phyloP scores from a whole-genome alignment of 37 sponge, comb jelly and placozoan genomes.

The Bolinopsis microptera region DNA sequence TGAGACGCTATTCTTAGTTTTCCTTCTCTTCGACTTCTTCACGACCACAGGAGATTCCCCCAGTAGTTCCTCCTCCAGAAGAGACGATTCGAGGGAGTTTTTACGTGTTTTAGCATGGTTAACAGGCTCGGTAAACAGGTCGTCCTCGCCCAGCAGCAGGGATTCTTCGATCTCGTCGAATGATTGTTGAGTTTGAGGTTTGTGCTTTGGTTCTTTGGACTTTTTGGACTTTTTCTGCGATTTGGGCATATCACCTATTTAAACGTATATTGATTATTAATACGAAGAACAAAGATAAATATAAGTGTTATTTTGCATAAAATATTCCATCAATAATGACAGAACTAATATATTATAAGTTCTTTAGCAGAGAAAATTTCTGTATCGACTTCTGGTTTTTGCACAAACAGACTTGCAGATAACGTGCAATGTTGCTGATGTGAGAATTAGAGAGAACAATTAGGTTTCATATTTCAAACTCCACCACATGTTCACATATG shows the following conservation, averaged over 20 bases:
- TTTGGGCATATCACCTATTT: constrained; percentile 37
- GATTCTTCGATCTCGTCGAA: neutral
- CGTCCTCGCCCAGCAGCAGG: constrained; percentile 3
- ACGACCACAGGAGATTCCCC: neutral
- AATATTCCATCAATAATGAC: too few relatives aligned
- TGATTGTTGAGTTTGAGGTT: neutral
- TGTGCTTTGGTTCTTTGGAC: neutral
- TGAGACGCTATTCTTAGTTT: neutral
- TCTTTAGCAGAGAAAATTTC: too few relatives aligned
- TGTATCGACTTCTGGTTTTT: too few relatives aligned
- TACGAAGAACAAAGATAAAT: too few relatives aligned
- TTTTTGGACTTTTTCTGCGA: constrained; percentile 17
- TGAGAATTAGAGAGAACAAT: too few relatives aligned
- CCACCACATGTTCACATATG: too few relatives aligned
- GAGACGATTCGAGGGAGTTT: neutral
- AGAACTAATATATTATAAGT: too few relatives aligned
- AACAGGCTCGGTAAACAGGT: neutral
- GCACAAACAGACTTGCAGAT: too few relatives aligned
- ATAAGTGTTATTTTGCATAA: too few relatives aligned
- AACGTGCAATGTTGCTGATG: too few relatives aligned
- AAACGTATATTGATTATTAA: too few relatives aligned
- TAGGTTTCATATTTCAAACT: too few relatives aligned
- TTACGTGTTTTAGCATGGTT: neutral
- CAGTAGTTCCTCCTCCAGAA: constrained; percentile 16
- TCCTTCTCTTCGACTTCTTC: constrained; percentile 24